Conservation (phyloP, 2,113 vertebrate species). For the Siphamia tubifer region DNA sequence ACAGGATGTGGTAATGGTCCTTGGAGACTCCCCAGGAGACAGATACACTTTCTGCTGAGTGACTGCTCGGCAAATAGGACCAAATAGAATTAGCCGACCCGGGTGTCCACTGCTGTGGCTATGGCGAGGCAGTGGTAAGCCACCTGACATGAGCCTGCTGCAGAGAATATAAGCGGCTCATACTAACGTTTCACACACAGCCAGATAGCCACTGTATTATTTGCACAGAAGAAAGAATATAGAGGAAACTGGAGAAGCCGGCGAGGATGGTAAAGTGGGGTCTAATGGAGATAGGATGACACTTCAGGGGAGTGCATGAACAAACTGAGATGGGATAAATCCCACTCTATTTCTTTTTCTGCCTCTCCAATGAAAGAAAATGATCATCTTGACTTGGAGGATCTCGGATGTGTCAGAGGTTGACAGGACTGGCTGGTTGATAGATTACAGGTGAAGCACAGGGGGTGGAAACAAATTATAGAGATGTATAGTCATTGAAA, state of each 20-base stretch:
- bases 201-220: conserved; percentile 31
- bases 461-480: background rate
- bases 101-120: conserved; percentile 42
- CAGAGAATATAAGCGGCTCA: conserved; percentile 4
- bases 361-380: conserved; percentile 63
- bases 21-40: conserved; percentile 56
- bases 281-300: conserved; percentile 69
- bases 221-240: conserved; percentile 49
- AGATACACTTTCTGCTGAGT: conserved; percentile 60
- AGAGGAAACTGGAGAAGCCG: conserved; percentile 57
- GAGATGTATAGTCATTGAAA: background rate
- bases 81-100: conserved; percentile 67
- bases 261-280: conserved; percentile 54
- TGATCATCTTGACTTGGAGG: conserved; percentile 57
- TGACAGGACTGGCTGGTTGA: conserved; percentile 20
- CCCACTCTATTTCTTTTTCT: conserved; percentile 45
- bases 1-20: conserved; percentile 69
- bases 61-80: conserved; percentile 66
- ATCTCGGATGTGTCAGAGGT: conserved; percentile 33
- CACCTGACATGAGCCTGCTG: conserved; percentile 30
- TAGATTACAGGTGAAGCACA: conserved; percentile 8
- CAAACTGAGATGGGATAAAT: conserved; percentile 60
- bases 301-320: conserved; percentile 60
- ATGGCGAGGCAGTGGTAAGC: conserved; percentile 13
- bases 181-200: conserved; percentile 20